A percentile compares a stretch with the other conserved stretches of the same genome.
These are phyloP conservation scores for Phallusia fumigata DNA, from an alignment of 23 tunicate species.

Conservation along the genomic window DNA sequence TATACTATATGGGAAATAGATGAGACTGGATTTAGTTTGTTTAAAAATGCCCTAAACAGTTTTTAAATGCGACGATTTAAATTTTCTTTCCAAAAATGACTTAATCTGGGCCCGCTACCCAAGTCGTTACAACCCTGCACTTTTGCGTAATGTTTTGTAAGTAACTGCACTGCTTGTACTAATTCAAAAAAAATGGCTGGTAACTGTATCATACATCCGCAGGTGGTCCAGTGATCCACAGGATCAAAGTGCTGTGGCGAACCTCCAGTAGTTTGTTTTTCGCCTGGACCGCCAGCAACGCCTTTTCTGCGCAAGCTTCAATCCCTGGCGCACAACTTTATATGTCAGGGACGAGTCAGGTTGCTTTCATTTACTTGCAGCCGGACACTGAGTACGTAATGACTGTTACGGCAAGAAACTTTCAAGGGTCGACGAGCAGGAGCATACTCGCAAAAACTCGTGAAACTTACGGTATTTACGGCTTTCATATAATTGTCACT, in stretches of 20 bases:
- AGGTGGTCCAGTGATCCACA: not conserved
- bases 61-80: too few species aligned
- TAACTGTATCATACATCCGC: not conserved
- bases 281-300: slow-evolving; percentile 2
- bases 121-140: not conserved
- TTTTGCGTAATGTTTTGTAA: not conserved
- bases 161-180: too few species aligned
- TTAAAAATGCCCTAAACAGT: too few species aligned
- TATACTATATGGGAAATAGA: too few species aligned
- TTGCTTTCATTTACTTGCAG: not conserved
- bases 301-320: not conserved
- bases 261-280: not conserved
- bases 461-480: too few species aligned
- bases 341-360: not conserved
- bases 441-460: too few species aligned
- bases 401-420: not conserved
- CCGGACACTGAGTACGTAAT: not conserved
- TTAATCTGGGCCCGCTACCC: not conserved
- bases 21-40: too few species aligned
- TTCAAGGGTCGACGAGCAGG: too few species aligned
- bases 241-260: not conserved
- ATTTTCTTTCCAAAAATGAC: too few species aligned
- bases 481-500: too few species aligned
- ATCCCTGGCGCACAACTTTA: not conserved
- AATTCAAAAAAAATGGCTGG: too few species aligned